A percentile compares a stretch with the other conserved stretches of the same genome.
phyloP scores from a whole-genome alignment of 2,797 vertebrate genomes.

The Sarcoramphus papa region DNA sequence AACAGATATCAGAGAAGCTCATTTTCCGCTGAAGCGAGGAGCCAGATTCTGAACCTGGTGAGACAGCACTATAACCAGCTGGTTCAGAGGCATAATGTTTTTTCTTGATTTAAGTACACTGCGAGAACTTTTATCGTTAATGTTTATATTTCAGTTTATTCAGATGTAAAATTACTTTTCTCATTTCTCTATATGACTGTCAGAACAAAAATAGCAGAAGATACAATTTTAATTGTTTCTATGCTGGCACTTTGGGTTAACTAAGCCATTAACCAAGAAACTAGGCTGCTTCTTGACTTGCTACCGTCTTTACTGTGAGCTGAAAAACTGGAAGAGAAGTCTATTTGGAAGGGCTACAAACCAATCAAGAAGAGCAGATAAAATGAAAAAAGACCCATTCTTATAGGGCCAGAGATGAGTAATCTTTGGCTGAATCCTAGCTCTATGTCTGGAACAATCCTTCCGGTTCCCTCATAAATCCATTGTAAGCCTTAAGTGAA shows the following conservation, averaged over 20 bases:
- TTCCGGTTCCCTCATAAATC: background rate
- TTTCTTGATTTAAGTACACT: background rate
- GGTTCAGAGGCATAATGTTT: background rate
- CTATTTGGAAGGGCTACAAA: background rate
- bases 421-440: background rate
- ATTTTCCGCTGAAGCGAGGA: background rate
- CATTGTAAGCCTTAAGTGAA: background rate
- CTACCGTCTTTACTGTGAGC: background rate
- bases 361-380: background rate
- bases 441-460: background rate
- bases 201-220: background rate
- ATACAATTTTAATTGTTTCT: background rate
- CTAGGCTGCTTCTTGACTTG: background rate
- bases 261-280: background rate
- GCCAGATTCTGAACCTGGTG: background rate
- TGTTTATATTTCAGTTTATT: background rate
- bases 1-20: background rate
- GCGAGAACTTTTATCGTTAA: background rate
- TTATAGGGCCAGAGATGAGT: background rate
- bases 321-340: background rate
- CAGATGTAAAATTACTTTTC: background rate
- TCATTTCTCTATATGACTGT: background rate
- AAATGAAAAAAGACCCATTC: background rate
- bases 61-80: background rate
- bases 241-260: background rate